phyloP scores from a whole-genome alignment of 2,113 vertebrate species.

The Hemichromis elongatus region DNA sequence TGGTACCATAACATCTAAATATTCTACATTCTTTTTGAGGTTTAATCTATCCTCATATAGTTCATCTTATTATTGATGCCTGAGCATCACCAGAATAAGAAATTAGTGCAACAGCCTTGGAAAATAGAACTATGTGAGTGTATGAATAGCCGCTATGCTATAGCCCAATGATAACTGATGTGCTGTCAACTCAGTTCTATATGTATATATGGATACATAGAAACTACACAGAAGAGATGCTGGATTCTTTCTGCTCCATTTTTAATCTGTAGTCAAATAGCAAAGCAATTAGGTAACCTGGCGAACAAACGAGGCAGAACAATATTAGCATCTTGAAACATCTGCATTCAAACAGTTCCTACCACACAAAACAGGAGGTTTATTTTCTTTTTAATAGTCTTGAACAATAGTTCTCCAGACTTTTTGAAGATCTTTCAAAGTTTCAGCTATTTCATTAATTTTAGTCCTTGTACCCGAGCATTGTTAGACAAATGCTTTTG shows the following conservation, averaged over 20 bases:
- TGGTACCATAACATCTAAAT: not conserved
- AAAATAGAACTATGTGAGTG: not conserved
- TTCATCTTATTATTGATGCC: not conserved
- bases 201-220: not conserved
- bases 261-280: not conserved
- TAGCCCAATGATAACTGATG: not conserved
- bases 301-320: not conserved
- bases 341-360: not conserved
- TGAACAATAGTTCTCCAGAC: not conserved
- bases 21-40: not conserved
- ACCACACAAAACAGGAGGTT: not conserved
- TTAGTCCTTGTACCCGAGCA: not conserved
- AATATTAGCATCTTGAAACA: not conserved
- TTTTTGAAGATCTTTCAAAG: not conserved
- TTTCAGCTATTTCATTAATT: not conserved
- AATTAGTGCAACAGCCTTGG: not conserved
- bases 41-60: not conserved
- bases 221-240: not conserved
- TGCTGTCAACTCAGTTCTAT: not conserved
- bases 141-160: accelerated
- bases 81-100: not conserved
- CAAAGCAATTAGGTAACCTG: not conserved
- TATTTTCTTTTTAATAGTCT: not conserved
- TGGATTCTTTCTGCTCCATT: not conserved
- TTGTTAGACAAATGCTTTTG: not conserved